Conservation (phyloP, 1,140 invertebrate genomes). For the Dolichoris vasculosae region DNA sequence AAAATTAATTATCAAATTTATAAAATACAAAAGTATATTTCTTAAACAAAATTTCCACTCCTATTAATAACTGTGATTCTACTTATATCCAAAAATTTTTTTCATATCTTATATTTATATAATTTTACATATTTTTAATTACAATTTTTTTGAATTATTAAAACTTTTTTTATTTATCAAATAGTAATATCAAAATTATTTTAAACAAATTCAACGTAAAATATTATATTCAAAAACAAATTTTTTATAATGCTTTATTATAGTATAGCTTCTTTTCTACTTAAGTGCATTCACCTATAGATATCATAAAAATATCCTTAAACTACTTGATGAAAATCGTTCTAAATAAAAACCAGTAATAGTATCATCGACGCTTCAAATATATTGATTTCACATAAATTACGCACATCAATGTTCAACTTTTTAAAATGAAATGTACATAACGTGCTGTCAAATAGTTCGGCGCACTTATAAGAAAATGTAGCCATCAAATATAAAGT, state of each 20-base stretch:
- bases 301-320: neutral
- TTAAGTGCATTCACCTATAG: neutral
- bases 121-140: too few species aligned
- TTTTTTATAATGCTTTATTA: neutral
- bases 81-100: too few species aligned
- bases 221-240: neutral
- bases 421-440: neutral
- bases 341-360: slow-evolving; percentile 9
- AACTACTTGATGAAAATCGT: neutral
- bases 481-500: neutral
- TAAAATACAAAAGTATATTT: too few species aligned
- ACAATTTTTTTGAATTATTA: too few species aligned
- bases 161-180: too few species aligned
- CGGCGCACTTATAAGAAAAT: neutral
- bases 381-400: slow-evolving; percentile 11
- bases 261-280: neutral
- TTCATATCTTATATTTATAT: too few species aligned
- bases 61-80: too few species aligned
- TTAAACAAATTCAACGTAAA: neutral
- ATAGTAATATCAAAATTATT: too few species aligned
- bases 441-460: neutral
- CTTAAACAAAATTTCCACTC: too few species aligned
- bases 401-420: neutral
- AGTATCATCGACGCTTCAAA: slow-evolving; percentile 1
- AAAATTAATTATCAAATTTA: too few species aligned